These are phyloP conservation scores for Argya squamiceps DNA, from an alignment of 2,797 vertebrate species.

Conservation along the genomic window DNA sequence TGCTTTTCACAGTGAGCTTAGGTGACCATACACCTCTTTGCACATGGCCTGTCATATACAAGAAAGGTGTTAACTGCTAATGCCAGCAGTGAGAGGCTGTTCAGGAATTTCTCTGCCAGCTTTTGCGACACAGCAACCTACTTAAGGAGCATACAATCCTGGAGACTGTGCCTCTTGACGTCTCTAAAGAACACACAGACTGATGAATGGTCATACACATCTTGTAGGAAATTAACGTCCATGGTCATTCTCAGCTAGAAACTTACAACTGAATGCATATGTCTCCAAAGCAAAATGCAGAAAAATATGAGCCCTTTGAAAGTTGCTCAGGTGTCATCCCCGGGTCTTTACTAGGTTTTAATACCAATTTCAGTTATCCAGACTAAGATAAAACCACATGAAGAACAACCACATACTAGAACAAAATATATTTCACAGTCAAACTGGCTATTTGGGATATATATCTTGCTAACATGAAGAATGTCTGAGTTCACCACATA, in stretches of 20 bases:
- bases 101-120: background rate
- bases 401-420: background rate
- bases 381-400: background rate
- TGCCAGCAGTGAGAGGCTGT: background rate
- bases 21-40: background rate
- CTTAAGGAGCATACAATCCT: background rate
- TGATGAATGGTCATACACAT: background rate
- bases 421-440: background rate
- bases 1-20: background rate
- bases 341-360: background rate
- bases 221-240: background rate
- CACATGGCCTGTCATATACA: background rate
- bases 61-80: constrained; percentile 28
- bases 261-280: background rate
- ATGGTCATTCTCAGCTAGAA: background rate
- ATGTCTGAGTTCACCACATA: background rate
- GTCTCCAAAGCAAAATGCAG: background rate
- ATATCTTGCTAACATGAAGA: background rate
- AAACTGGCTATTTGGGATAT: background rate
- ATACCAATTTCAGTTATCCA: background rate
- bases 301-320: background rate
- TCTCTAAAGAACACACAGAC: background rate
- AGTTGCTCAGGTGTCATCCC: background rate
- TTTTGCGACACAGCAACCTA: background rate
- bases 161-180: background rate